Base-by-base conservation (phyloP, 2,888 invertebrate genomes). In the Rhamnusium bicolor region DNA sequence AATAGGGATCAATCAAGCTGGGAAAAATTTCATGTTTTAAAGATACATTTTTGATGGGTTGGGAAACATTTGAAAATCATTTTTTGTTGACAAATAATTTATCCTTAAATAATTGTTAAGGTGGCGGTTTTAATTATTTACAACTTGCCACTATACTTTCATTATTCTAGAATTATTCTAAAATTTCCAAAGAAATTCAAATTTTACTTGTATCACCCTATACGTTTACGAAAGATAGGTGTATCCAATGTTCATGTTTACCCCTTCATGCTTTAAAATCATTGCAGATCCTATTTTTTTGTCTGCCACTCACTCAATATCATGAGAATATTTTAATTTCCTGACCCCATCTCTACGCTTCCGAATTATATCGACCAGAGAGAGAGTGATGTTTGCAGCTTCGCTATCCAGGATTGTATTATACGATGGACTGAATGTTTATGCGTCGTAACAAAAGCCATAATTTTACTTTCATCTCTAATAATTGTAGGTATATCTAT, bases 321-420 rank as follows among this genome's bases (percentile, higher is more conserved):
- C 58, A 16, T 19, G 21, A 40, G 58, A 58, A 58, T 58, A 58
- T 58, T 58, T 58, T 58, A 58, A 58, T 58, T 58, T 58, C 58
- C 58, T 58, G 58, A 58, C 58, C 58, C 58, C 58, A 58, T 58
- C 58, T 58, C 58, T 29, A 32, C 18, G 32, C 58, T 58, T 58
- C 58, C 58, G 58, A 58, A 58, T 58, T 58, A 32, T 58, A 58
- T 58, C 58, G 58, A 58, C 58, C 58, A 8, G 58, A 16, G 58
- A 29, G 56, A 58, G 58, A 58, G 58, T 58, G 29, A 58, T 58
- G 58, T 58, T 58, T 58, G 32, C 58, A 32, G 32, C 58, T 10
- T 32, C 32, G 58, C 19, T 58, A 40, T 40, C 58, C 58, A 29
- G 58, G 32, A 58, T 10, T 58, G 21, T 54, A 29, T 29, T 32